These are phyloP conservation scores for Corbicula japonica DNA, from an alignment of 2,888 invertebrate species.

Conservation along the genomic window DNA sequence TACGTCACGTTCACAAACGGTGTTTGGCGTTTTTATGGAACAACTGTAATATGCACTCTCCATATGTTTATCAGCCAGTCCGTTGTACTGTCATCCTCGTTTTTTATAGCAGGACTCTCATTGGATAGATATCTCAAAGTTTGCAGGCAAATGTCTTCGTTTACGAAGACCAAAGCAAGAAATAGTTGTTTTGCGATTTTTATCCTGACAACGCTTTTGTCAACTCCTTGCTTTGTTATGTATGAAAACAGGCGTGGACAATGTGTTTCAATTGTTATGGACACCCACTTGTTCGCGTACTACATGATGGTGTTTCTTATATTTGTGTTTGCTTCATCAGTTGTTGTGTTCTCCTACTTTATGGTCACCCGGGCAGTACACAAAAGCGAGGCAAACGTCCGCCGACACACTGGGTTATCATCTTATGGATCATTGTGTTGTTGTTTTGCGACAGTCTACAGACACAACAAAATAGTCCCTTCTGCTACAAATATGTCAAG, in stretches of 20 bases:
- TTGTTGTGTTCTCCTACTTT: slow-evolving; percentile 35
- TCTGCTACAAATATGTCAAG: background rate
- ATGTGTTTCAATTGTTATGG: slow-evolving; percentile 19
- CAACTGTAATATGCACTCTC: slow-evolving; percentile 41
- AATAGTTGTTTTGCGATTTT: slow-evolving; percentile 35
- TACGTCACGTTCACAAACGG: slow-evolving; percentile 55
- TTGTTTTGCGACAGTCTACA: no score
- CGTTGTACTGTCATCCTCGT: slow-evolving; percentile 46
- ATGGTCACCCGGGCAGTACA: slow-evolving; percentile 21
- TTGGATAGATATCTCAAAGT: slow-evolving; percentile 57
- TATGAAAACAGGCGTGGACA: slow-evolving; percentile 29
- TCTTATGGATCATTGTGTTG: no score
- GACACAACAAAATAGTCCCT: slow-evolving; percentile 1
- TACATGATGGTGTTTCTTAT: slow-evolving; percentile 41
- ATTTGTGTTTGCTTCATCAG: slow-evolving; percentile 21
- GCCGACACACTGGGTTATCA: slow-evolving; percentile 1
- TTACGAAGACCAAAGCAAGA: slow-evolving; percentile 14
- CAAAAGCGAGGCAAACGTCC: slow-evolving; percentile 30
- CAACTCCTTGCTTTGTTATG: slow-evolving; percentile 49
- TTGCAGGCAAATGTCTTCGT: slow-evolving; percentile 10
- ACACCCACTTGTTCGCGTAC: slow-evolving; percentile 15
- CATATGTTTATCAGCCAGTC: slow-evolving; percentile 61
- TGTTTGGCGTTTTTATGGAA: slow-evolving; percentile 47
- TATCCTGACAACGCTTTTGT: slow-evolving; percentile 26
- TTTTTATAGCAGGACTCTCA: slow-evolving; percentile 51